These are phyloP conservation scores for Alexandromys fortis DNA, from an alignment of 2,113 vertebrate genomes.

Conservation along the genomic window DNA sequence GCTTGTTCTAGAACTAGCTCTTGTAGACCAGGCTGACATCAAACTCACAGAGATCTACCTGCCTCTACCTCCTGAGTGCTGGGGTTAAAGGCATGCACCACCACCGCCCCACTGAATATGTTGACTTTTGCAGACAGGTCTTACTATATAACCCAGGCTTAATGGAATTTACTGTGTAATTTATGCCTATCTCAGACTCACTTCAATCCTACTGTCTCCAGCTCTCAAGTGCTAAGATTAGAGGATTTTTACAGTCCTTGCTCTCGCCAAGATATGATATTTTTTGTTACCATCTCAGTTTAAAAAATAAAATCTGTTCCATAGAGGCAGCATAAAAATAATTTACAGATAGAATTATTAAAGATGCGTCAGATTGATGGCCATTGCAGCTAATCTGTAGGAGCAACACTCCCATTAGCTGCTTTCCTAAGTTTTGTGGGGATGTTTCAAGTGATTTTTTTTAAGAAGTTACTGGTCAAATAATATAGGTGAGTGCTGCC, in stretches of 20 bases:
- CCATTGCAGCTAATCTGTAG: not conserved
- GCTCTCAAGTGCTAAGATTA: not conserved
- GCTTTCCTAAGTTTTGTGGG: not conserved
- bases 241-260: no score
- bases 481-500: not conserved
- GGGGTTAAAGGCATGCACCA: no score
- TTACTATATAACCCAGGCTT: not conserved
- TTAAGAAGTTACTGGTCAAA: not conserved
- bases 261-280: no score
- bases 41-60: no score
- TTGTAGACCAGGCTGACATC: no score
- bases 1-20: no score
- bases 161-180: not conserved
- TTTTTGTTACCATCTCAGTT: no score
- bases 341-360: constrained; percentile 27
- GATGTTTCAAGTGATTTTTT: not conserved
- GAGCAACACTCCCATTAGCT: not conserved
- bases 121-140: not conserved
- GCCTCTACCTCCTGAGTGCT: no score
- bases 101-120: not conserved
- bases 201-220: not conserved
- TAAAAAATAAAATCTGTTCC: not conserved
- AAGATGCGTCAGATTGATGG: not conserved
- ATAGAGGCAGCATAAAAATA: constrained; percentile 25
- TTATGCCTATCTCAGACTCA: not conserved